Conservation (phyloP, 2,797 vertebrate species). For the Pampus argenteus region DNA sequence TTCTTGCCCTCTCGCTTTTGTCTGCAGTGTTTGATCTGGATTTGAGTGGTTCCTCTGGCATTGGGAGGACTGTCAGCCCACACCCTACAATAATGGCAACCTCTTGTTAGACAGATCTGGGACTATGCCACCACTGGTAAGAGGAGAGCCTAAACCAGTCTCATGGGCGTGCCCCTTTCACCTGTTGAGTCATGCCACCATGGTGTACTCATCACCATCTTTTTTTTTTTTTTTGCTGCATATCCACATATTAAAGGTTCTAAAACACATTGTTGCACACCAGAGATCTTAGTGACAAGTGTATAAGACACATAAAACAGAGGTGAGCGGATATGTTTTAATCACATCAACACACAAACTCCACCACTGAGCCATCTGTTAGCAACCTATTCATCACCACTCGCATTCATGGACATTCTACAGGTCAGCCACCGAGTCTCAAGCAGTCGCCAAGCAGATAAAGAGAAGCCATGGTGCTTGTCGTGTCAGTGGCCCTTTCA, state of each 20-base stretch:
- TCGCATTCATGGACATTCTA: conserved; percentile 36
- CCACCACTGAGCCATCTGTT: conserved; percentile 19
- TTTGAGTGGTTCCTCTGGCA: conserved; percentile 66
- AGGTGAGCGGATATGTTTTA: conserved; percentile 2
- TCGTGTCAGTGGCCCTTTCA: conserved; percentile 27
- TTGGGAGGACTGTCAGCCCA: conserved; percentile 65
- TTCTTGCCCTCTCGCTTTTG: conserved; percentile 63
- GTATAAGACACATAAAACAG: conserved; percentile 14
- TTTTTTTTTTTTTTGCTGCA: conserved; percentile 25
- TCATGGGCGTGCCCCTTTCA: conserved; percentile 73
- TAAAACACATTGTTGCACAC: not conserved
- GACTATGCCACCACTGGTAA: conserved; percentile 44
- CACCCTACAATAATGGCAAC: conserved; percentile 66
- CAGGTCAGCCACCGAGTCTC: conserved; percentile 41
- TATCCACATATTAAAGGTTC: conserved; percentile 18
- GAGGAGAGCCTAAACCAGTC: conserved; percentile 55
- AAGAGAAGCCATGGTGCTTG: conserved; percentile 35
- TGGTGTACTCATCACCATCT: conserved; percentile 38
- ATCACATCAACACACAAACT: conserved; percentile 9
- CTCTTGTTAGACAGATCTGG: conserved; percentile 50
- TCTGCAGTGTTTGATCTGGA: conserved; percentile 74
- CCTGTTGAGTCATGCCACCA: conserved; percentile 78
- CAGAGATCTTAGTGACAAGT: conserved; percentile 19
- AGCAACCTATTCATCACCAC: conserved; percentile 29
- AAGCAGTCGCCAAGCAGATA: conserved; percentile 32